Base-by-base conservation (phyloP, 2,888 invertebrate species). In the Teleiodes luculella region DNA sequence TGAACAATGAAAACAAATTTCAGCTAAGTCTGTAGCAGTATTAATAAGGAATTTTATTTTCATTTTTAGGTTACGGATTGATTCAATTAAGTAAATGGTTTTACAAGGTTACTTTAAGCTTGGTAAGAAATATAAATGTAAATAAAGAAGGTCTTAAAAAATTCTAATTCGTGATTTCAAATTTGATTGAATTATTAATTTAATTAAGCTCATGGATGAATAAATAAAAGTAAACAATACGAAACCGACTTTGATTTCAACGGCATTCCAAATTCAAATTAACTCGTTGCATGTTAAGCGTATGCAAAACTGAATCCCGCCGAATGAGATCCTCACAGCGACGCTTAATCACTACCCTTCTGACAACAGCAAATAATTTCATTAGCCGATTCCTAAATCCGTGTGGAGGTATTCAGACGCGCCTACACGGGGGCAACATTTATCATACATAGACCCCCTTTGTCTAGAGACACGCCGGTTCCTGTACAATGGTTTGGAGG, bases 381-480 rank as follows among this genome's bases (percentile, higher is more conserved):
- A 86, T 85, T 86, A 83, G 74, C 66, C 66, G 65, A 72, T 72
- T 69, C 68, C 67, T 68, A 68, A 69, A 75, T 70, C 72, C 72
- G 13, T 4, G 18, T 37, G 1, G 8, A 37, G 16, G 37, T 16
- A 37, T 37, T 56, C 36, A 63, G 56, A 60, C 64, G 62, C 61
- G 60, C 63, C 65, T 72, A 63, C 66, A 67, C n/a, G 75, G 73
- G 78, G 76, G 74, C 72, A 67, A 61, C 72, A 82, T 85, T 85
- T 77, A 82, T 87, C 86, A 86, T 82, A 80, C 76, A 85, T 83
- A 78, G 78, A 71, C 69, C 73, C 79, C 84, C 80, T 82, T 85
- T 80, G 80, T 79, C 72, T 78, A 69, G 66, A 60, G 70, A 72
- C 68, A 64, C 68, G 71, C 77, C 76, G 73, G 33, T 49, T 37